A percentile compares a stretch with the other conserved stretches of the same genome.
Evolutionary conservation across 2,888 invertebrate species (phyloP).

Genomic region (Tenthredo amoena): DNA sequence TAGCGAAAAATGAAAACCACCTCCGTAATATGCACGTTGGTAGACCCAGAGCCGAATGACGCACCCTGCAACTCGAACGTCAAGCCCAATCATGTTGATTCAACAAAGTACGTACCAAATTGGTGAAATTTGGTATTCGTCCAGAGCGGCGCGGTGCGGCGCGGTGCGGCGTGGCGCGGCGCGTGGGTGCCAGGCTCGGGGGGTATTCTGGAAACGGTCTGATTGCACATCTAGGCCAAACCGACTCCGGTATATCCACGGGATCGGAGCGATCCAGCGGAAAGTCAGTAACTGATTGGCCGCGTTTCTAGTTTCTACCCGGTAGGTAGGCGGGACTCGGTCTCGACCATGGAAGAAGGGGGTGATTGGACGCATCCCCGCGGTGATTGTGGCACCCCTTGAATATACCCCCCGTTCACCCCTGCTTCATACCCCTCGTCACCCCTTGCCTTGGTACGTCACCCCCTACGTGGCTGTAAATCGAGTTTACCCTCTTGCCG

Average conservation of each 20-base stretch:
- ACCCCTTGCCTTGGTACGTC: constrained; percentile 58
- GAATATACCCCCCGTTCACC: constrained; percentile 62
- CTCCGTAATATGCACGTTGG: neutral
- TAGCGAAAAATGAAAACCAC: no score
- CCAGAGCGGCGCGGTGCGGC: constrained; percentile 64
- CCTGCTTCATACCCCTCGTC: constrained; percentile 59
- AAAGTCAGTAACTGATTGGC: constrained; percentile 75
- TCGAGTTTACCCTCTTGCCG: constrained; percentile 79
- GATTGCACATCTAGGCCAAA: constrained; percentile 78
- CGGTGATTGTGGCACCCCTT: constrained; percentile 76
- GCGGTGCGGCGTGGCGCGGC: constrained; percentile 73
- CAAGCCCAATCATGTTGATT: constrained; percentile 77
- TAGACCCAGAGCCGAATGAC: constrained; percentile 26
- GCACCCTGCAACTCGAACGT: constrained; percentile 47
- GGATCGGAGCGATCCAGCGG: constrained; percentile 71
- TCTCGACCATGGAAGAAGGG: constrained; percentile 62
- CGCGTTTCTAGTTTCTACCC: constrained; percentile 33
- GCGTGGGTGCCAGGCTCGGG: constrained; percentile 64
- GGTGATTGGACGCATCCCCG: constrained; percentile 77
- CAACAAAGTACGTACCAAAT: constrained; percentile 78
- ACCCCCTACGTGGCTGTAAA: constrained; percentile 76
- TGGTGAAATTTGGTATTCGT: constrained; percentile 78
- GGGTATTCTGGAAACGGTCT: constrained; percentile 75
- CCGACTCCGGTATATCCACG: constrained; percentile 65
- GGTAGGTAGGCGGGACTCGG: constrained; percentile 40